A percentile compares a stretch with the other conserved stretches of the same genome.
These are phyloP conservation scores for Chunga burmeisteri DNA, from an alignment of 2,113 vertebrate genomes.

Conservation along the genomic window DNA sequence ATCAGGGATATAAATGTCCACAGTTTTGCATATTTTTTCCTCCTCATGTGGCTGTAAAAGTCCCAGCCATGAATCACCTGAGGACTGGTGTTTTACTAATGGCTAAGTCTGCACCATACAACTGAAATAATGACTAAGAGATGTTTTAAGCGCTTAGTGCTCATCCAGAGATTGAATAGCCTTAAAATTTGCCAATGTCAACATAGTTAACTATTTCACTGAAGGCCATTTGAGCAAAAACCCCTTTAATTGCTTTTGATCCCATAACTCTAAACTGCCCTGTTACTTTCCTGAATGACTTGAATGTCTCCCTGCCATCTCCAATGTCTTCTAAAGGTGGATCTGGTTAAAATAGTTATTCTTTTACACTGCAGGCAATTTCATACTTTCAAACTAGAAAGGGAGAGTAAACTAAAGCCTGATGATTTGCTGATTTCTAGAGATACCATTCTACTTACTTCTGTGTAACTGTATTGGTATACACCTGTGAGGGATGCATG, in stretches of 20 bases:
- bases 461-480: rapidly evolving
- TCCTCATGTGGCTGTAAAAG: background rate
- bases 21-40: background rate
- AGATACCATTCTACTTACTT: background rate
- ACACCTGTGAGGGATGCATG: background rate
- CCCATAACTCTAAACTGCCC: background rate
- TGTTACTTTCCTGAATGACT: background rate
- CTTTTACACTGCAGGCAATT: background rate
- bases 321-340: background rate
- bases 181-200: background rate
- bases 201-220: background rate
- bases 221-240: background rate
- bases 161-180: background rate
- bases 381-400: background rate
- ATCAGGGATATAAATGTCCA: background rate
- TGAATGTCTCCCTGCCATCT: background rate
- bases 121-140: background rate
- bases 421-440: background rate
- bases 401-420: background rate
- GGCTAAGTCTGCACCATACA: background rate
- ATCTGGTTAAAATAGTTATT: background rate
- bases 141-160: background rate
- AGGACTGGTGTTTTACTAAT: background rate
- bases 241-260: background rate
- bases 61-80: background rate